phyloP scores from a whole-genome alignment of 2,113 vertebrate species.

The Prietella phreatophila region DNA sequence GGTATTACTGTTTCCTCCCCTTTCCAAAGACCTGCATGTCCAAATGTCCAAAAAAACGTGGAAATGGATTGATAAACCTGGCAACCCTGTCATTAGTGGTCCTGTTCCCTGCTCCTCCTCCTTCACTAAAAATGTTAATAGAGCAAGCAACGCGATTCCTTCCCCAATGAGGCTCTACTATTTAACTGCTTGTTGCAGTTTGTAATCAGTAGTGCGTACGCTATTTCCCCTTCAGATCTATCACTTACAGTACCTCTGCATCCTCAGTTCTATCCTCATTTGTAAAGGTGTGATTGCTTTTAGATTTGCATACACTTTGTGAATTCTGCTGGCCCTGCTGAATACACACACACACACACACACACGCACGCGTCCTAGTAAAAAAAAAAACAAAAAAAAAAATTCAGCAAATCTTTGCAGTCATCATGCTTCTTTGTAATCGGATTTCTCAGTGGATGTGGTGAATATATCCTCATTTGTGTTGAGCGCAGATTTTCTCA shows the following conservation, averaged over 20 bases:
- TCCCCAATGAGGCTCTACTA: neutral
- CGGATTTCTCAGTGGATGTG: slow-evolving; percentile 13
- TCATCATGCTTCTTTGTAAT: slow-evolving; percentile 14
- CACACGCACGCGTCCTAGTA: neutral
- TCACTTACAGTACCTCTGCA: neutral
- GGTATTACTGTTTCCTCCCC: too few species aligned
- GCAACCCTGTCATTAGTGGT: neutral
- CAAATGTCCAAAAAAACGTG: too few species aligned
- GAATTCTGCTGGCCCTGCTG: neutral
- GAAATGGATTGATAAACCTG: neutral
- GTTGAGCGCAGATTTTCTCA: slow-evolving; percentile 7
- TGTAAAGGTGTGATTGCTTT: neutral
- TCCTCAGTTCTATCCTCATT: neutral
- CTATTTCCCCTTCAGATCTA: neutral
- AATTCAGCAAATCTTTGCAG: neutral
- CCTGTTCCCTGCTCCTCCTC: neutral
- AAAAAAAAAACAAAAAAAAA: neutral
- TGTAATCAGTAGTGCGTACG: too few species aligned
- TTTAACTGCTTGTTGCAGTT: too few species aligned
- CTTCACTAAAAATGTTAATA: neutral
- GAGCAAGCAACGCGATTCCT: neutral
- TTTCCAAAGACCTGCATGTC: too few species aligned
- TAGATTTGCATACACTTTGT: neutral
- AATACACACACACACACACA: neutral
- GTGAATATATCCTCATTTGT: slow-evolving; percentile 21